A percentile compares a stretch with the other conserved stretches of the same genome.
Conservation (phyloP, 1,140 invertebrate species). For the Sweltsa coloradensis region DNA sequence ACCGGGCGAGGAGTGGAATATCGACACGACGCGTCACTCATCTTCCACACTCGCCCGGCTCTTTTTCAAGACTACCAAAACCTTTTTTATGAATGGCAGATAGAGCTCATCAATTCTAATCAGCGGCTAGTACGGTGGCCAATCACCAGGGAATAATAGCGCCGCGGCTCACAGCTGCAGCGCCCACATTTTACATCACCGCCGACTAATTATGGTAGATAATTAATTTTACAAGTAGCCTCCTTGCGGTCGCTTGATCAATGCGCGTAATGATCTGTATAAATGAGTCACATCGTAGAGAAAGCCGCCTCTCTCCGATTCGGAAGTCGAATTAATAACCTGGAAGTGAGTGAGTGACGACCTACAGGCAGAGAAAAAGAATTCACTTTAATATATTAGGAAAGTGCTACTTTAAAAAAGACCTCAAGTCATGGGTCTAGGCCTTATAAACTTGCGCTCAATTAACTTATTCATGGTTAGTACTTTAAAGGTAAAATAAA, state of each 20-base stretch:
- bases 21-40: background rate
- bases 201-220: constrained; percentile 9
- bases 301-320: no score
- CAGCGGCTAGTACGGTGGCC: constrained; percentile 3
- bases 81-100: constrained; percentile 4
- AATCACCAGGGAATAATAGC: constrained; percentile 7
- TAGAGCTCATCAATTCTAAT: constrained; percentile 9
- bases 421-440: no score
- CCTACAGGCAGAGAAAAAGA: no score
- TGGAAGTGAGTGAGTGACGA: background rate
- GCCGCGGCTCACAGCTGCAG: background rate
- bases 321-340: background rate
- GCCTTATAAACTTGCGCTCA: no score
- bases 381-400: no score
- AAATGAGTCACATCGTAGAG: background rate
- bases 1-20: no score
- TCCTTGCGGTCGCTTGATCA: constrained; percentile 2
- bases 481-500: no score
- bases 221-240: constrained; percentile 10
- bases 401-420: no score
- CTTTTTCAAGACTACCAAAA: background rate
- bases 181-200: background rate
- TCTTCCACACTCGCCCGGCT: background rate
- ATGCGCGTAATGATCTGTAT: constrained; percentile 8
- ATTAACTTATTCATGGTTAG: no score